Evolutionary conservation across 2,888 invertebrate genomes (phyloP), one percentile per base, ranked within the genome.

Genomic region (Colletes collaris): DNA sequence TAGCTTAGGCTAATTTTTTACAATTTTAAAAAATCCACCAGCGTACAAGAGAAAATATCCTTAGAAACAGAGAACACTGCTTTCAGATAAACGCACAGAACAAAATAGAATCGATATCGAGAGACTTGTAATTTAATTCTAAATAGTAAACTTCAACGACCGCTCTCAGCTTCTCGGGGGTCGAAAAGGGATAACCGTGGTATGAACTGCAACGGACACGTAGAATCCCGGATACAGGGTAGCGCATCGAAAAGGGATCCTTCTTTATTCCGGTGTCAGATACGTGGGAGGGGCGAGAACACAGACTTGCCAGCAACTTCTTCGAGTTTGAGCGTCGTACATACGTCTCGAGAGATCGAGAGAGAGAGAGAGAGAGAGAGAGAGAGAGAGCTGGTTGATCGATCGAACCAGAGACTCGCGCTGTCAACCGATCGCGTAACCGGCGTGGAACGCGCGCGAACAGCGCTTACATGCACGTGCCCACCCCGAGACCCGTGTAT

Each of bases 401-500:
- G 84, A 85, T 85, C 60, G 64, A 63, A 59, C 53, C 46, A 69
- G 58, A 71, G 62, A 68, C 58, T n/a, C 63, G 52, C 37, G 44
- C 60, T 65, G 70, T 66, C 69, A 16, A 53, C 58, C 55, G 62
- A 46, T 53, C 52, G 58, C 13, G 16, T 13, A 40, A 62, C 55
- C 46, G 60, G 60, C 55, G 74, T 62, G 16, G 55, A 55, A 52
- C 37, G 37, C 52, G 52, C 68, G 10, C 60, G 58, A 55, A 58
- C 56, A 50, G 59, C 44, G 40, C 71, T 69, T 63, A 52, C 69
- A 75, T 59, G 66, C 53, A 56, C 66, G n/a, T 10, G 3, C 11
- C 67, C 55, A 40, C 4, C 81, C 66, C 63, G 72, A 79, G 66
- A 58, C 76, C 49, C 81, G 78, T 75, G 80, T 83, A 84, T 81